Base-by-base conservation (phyloP, 2,113 vertebrate species). In the Natator depressus region DNA sequence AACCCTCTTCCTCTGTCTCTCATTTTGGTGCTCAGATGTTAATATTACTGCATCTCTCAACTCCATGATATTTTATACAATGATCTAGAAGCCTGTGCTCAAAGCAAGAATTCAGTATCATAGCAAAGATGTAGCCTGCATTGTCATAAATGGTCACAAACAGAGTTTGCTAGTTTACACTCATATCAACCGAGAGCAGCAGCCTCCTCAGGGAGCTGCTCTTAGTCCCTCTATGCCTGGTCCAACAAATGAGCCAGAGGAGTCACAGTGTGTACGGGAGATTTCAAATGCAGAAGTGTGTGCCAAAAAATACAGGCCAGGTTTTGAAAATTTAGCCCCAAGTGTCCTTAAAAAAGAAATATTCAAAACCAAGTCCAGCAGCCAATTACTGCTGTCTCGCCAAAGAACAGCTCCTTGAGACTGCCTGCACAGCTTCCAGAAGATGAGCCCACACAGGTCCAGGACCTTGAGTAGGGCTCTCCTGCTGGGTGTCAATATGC, bases 181-280 rank as follows among this genome's bases (percentile, higher is more conserved):
- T 49, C 54, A 17, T 42, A 80, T 86, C 87, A 95, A 85, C 5
- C 17, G 85, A 93, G 79, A 89, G 86, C 53, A 83, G 50, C 59
- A 94, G 8, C 5, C 10, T 89, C 53, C 53, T 17, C 76, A 31
- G 80, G 22, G 46, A 94, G 79, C 47, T 95, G 69, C 42, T 88
- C 93, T 90, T 90, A n/a, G 84, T 92, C 16, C n/a, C 94, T 95
- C 91, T 24, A 59, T 55, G 75, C 79, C 46, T 94, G 17, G 5
- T 57, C 49, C 25, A 85, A 82, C n/a, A 84, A 50, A 62, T 42
- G 24, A 46, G 80, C 4, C 87, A 54, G 78, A 57, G 24, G 4
- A 25, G 65, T 89, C 46, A 59, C 27, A 76, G 31, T 90, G 81
- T 69, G 65, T n/a, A 57, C 50, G 20, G 57, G 82, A 89, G 78